Base-by-base conservation (phyloP, 2,797 vertebrate genomes). In the Pseudochirops corinnae region DNA sequence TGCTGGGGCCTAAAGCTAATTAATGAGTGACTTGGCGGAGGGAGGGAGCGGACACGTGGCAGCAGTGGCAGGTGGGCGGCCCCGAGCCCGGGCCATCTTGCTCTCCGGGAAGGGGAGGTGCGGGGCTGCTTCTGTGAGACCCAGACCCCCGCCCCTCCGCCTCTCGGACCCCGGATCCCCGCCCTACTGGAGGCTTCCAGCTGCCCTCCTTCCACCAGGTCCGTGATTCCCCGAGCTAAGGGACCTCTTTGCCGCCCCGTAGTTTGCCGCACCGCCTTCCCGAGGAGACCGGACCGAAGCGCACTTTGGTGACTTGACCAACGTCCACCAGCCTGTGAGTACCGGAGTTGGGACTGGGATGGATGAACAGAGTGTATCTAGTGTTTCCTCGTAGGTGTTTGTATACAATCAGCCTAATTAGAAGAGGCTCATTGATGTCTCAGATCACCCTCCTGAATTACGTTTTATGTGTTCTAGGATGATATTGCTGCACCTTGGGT, bases 1-100 rank as follows among this genome's bases (percentile, higher is more conserved):
- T 58, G 90, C 56, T 91, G 82, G 28, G 55, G 21, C 92, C 56
- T 53, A 5, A 3, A 1, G 50, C 56, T 10, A 91, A 60, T n/a
- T n/a, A 18, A 67, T 5, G 33, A 7, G 33, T 6, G 62, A 67
- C 21, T 74, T 9, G 67, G n/a, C 2, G 18, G 33, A 24, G 18
- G 39, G 56, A 11, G 74, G 3, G 39, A 74, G 56, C 39, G 96
- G 52, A 56, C 96, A 98, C 98, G 98, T 98, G 98, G 98, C 98
- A 98, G 57, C 9, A 5, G 74, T 28, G 26, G 29, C 0, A 24
- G 56, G 56, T 56, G 56, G 56, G 56, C 56, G 56, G 56, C 56
- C 21, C 18, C 56, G 56, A 55, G 56, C 56, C 56, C 56, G 3
- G 18, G 90, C 58, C 28, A n/a, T 46, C 94, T 60, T 82, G 90